Evolutionary conservation across 2,797 vertebrate species (phyloP), one percentile per base, ranked within the genome.

Genomic region (Syngnathus acus): DNA sequence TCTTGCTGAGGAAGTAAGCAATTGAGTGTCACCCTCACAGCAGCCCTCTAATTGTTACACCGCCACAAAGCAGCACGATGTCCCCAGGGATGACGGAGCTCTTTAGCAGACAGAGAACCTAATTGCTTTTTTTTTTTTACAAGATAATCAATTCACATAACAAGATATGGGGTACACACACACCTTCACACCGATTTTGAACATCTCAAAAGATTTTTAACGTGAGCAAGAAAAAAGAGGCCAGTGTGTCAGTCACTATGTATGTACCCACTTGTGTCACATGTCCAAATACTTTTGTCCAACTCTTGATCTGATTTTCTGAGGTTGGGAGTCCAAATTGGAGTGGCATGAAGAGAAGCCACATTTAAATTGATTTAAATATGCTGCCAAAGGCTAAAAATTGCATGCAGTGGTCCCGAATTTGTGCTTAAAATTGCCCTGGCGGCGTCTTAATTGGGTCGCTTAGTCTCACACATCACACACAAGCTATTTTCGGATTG

Each of bases 1-100:
- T 98, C 83, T 88, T 99, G 71, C 93, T 99, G 89, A 95, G 94
- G 85, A 99, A 99, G 97, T 99, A 84, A 92, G 95, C 40, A 62
- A 62, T 62, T 45, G 60, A 23, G 13, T 26, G 60, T 16, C 60
- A 9, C 45, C 57, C 32, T 38, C 26, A 57, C 26, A 57, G 13
- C 7, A 57, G 32, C 14, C 55, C 26, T 37, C 14, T 57, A 57
- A 57, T 57, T 57, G 54, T 57, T 57, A 37, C 11, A 6, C 2
- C 26, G 32, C 14, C 32, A 17, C 55, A 57, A 57, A 57, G 55
- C 14, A 57, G 55, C 55, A 37, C 5, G 10, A 32, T 9, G 14
- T 37, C 55, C 14, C 55, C 7, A 3, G 14, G 55, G 32, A 57
- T 57, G 4, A 37, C 14, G 37, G 26, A 32, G 32, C 55, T 32